Evolutionary conservation across 35 echinoderm and acorn worm species (phyloP), one percentile per base, ranked within the genome.

Genomic region (Holothuria glaberrima): DNA sequence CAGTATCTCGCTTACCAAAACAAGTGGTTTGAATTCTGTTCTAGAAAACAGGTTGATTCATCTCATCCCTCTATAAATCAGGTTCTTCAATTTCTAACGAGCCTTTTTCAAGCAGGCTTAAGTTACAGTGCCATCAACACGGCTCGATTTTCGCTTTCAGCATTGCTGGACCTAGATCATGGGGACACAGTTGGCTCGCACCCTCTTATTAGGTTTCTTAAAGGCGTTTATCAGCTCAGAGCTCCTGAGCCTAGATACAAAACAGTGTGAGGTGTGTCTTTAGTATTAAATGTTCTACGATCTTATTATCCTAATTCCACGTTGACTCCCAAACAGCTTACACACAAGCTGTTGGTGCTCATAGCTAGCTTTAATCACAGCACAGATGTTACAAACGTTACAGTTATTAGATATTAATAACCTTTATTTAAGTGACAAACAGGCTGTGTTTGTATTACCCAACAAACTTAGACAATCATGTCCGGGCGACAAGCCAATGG

Each of bases 61-160:
- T n/a, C n/a, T n/a, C n/a, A n/a, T n/a, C 71, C 71, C 71, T 12
- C 71, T 75, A 31, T 75, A 36, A 75, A 75, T 28, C 71, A 75
- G 18, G 26, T 31, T 41, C 71, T 75, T 18, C 71, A 46, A 46
- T 46, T 46, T 46, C 44, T 46, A 46, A 46, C 44, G n/a, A n/a
- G n/a, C n/a, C n/a, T n/a, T n/a, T n/a, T n/a, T n/a, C n/a, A n/a
- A n/a, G n/a, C n/a, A n/a, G n/a, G n/a, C n/a, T n/a, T n/a, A n/a
- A n/a, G n/a, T n/a, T n/a, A n/a, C n/a, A n/a, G n/a, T n/a, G n/a
- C n/a, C n/a, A n/a, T n/a, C n/a, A n/a, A n/a, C n/a, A n/a, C n/a
- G n/a, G n/a, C n/a, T n/a, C n/a, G n/a, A 10, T 46, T 10, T 46
- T 46, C 44, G 44, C 44, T 46, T 46, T 46, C 44, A 46, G 44